Evolutionary conservation across 1,140 invertebrate species (phyloP).

Genomic region (Oscheius sp.): DNA sequence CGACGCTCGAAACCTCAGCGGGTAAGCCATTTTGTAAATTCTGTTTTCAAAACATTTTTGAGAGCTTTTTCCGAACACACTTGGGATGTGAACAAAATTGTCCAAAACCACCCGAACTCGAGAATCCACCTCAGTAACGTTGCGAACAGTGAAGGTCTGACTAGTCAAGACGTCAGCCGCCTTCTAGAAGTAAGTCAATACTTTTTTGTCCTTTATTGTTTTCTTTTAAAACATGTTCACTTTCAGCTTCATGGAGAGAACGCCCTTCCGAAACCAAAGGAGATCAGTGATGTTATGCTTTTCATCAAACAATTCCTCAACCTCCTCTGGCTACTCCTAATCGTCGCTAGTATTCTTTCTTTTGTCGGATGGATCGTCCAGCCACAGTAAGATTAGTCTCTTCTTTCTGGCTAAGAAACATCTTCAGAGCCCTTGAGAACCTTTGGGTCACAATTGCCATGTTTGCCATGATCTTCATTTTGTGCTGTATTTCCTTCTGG

Average conservation of each 20-base stretch:
- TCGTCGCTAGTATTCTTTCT: not conserved
- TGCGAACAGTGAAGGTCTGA: not conserved
- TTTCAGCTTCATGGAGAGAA: not conserved
- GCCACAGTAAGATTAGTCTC: not conserved
- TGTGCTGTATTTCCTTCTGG: not conserved
- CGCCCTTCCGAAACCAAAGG: not conserved
- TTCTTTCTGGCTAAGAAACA: not conserved
- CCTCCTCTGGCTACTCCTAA: not conserved
- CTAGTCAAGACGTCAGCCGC: not conserved
- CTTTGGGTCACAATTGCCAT: not conserved
- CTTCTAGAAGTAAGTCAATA: not conserved
- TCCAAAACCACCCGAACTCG: not conserved
- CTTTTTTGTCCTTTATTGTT: not conserved
- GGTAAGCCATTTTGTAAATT: not conserved
- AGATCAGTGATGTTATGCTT: not conserved
- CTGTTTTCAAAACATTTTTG: not conserved
- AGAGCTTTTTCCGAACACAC: not conserved
- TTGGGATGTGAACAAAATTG: not conserved
- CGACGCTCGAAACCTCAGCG: not conserved
- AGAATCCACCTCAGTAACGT: not conserved
- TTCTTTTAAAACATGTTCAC: not conserved
- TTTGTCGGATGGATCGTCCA: not conserved
- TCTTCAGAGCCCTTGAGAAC: not conserved
- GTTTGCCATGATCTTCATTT: conserved; percentile 4
- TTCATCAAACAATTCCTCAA: conserved; percentile 5